Evolutionary conservation across 1,140 invertebrate genomes (phyloP).

Genomic region (Anastrepha ludens): DNA sequence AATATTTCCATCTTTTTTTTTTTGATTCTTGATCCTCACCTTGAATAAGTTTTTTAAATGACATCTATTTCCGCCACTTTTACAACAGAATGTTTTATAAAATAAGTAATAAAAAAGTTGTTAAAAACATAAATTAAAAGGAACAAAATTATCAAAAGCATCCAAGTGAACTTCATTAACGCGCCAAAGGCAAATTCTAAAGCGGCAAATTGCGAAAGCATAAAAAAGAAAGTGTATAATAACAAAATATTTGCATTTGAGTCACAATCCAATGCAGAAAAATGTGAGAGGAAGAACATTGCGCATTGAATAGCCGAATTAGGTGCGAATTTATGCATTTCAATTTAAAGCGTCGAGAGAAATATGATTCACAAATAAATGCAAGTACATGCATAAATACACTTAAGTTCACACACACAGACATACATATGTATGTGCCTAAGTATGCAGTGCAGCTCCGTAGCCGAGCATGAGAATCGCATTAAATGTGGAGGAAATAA

Average conservation of each 20-base stretch:
- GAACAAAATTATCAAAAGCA: background rate
- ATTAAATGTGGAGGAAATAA: constrained; percentile 25
- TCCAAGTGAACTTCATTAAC: constrained; percentile 19
- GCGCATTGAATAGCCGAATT: constrained; percentile 1
- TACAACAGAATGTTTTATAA: too few species aligned
- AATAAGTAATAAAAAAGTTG: background rate
- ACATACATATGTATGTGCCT: background rate
- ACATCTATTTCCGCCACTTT: too few species aligned
- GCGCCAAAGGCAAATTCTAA: constrained; percentile 21
- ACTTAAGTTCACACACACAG: background rate
- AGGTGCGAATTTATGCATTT: constrained; percentile 42
- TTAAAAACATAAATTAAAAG: background rate
- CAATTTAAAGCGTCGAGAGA: constrained; percentile 5
- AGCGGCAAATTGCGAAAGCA: background rate
- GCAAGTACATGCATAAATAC: background rate
- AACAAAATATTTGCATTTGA: constrained; percentile 27
- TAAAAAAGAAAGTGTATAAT: background rate
- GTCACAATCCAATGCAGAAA: constrained; percentile 6
- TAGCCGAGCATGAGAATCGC: constrained; percentile 1
- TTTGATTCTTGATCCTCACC: too few species aligned
- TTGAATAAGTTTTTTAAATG: too few species aligned
- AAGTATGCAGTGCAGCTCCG: background rate
- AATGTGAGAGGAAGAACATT: background rate
- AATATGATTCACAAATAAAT: constrained; percentile 2
- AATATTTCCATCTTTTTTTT: too few species aligned